Conservation (phyloP, 2,113 vertebrate species). For the Antechinus flavipes region DNA sequence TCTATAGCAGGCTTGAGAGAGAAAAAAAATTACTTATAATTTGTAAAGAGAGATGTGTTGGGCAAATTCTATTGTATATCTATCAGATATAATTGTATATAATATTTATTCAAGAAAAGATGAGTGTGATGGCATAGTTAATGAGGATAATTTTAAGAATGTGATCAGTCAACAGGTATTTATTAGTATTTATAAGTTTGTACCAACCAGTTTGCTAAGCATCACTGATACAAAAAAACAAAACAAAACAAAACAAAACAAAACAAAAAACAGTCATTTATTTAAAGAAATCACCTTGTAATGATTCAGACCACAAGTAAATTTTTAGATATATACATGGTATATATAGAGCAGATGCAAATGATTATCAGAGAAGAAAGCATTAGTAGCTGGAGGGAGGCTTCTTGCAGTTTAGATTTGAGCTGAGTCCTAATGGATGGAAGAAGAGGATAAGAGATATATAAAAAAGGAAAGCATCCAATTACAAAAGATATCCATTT, state of each 20-base stretch:
- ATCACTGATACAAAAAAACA: not conserved
- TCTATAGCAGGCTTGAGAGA: not conserved
- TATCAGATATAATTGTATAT: not conserved
- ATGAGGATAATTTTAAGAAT: not conserved
- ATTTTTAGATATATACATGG: not conserved
- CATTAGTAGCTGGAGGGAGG: not conserved
- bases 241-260: too few relatives aligned
- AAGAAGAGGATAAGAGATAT: too few relatives aligned
- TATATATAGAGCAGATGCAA: not conserved
- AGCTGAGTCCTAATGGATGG: too few relatives aligned
- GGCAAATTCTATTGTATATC: not conserved
- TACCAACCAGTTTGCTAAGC: not conserved
- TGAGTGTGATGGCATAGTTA: not conserved
- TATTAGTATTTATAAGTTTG: not conserved
- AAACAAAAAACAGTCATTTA: not conserved
- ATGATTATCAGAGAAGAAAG: not conserved
- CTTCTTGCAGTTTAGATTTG: too few relatives aligned
- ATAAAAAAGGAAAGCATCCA: not conserved
- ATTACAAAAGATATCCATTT: not conserved
- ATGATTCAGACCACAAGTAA: not conserved
- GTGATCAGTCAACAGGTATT: not conserved
- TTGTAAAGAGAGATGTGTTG: not conserved
- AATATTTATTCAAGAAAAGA: not conserved
- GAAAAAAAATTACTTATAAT: not conserved
- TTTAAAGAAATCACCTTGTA: not conserved